These are phyloP conservation scores for Oryzias woworae DNA, from an alignment of 2,113 vertebrate genomes.

Conservation along the genomic window DNA sequence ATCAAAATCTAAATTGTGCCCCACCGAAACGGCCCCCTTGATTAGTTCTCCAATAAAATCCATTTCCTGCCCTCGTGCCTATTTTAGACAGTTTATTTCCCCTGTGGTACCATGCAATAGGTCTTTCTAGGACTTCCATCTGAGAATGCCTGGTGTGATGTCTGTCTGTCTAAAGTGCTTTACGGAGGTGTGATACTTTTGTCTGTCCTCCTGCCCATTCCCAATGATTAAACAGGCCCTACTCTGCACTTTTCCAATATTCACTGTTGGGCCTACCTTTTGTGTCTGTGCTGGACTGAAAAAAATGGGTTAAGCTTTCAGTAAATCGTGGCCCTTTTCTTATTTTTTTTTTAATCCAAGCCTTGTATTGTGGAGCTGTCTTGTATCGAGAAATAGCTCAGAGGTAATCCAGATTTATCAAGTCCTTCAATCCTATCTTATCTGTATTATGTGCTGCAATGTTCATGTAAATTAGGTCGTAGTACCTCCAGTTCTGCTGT, in stretches of 20 bases:
- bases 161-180: slow-evolving; percentile 63
- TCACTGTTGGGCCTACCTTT: slow-evolving; percentile 46
- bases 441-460: slow-evolving; percentile 20
- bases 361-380: slow-evolving; percentile 33
- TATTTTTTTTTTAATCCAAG: neutral
- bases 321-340: slow-evolving; percentile 38
- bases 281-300: slow-evolving; percentile 42
- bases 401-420: slow-evolving; percentile 31
- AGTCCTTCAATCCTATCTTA: neutral
- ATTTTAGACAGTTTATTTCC: slow-evolving; percentile 81
- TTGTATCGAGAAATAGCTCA: slow-evolving; percentile 35
- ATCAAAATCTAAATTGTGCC: slow-evolving; percentile 81
- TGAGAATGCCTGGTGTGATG: slow-evolving; percentile 48
- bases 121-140: slow-evolving; percentile 60
- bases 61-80: slow-evolving; percentile 78
- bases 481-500: slow-evolving; percentile 28
- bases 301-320: slow-evolving; percentile 28
- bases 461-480: slow-evolving; percentile 33
- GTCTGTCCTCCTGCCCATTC: slow-evolving; percentile 32
- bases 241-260: slow-evolving; percentile 47
- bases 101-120: slow-evolving; percentile 75
- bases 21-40: slow-evolving; percentile 74
- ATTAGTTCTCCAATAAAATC: slow-evolving; percentile 84
- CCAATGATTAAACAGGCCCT: slow-evolving; percentile 46
- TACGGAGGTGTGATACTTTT: slow-evolving; percentile 51